These are phyloP conservation scores for Hemitrygon akajei DNA, from an alignment of 2,797 vertebrate species.

Conservation along the genomic window DNA sequence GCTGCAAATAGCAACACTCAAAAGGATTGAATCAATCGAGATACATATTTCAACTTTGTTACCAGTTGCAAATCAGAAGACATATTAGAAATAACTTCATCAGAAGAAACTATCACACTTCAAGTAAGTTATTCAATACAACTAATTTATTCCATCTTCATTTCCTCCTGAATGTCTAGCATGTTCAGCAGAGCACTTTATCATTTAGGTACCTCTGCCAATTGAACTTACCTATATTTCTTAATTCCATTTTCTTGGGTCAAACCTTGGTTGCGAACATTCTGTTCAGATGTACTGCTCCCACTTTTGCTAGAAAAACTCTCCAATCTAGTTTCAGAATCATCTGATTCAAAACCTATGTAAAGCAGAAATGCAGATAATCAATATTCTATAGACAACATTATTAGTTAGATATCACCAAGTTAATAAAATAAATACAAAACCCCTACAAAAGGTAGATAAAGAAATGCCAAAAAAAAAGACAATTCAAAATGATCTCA, in stretches of 20 bases:
- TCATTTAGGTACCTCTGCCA: not conserved
- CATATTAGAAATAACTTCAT: not conserved
- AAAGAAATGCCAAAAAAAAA: no score
- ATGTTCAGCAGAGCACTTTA: not conserved
- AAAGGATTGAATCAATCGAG: not conserved
- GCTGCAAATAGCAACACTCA: constrained; percentile 8
- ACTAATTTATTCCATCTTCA: not conserved
- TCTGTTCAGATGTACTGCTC: constrained; percentile 51
- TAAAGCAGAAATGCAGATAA: not conserved
- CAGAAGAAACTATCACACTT: not conserved
- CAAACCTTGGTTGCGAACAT: constrained; percentile 61
- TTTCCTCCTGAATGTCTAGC: not conserved
- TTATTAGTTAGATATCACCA: not conserved
- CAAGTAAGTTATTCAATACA: not conserved
- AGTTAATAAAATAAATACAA: not conserved
- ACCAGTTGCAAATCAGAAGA: not conserved
- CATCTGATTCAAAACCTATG: constrained; percentile 88
- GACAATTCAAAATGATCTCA: not conserved
- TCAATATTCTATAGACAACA: not conserved
- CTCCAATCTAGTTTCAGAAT: constrained; percentile 58
- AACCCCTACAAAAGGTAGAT: not conserved
- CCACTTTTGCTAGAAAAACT: constrained; percentile 56
- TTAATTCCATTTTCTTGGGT: constrained; percentile 83
- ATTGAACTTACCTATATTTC: constrained; percentile 68
- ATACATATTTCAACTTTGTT: not conserved